Evolutionary conservation across 2,888 invertebrate genomes (phyloP), one percentile per base, ranked within the genome.

Genomic region (Priocnemis perturbator): DNA sequence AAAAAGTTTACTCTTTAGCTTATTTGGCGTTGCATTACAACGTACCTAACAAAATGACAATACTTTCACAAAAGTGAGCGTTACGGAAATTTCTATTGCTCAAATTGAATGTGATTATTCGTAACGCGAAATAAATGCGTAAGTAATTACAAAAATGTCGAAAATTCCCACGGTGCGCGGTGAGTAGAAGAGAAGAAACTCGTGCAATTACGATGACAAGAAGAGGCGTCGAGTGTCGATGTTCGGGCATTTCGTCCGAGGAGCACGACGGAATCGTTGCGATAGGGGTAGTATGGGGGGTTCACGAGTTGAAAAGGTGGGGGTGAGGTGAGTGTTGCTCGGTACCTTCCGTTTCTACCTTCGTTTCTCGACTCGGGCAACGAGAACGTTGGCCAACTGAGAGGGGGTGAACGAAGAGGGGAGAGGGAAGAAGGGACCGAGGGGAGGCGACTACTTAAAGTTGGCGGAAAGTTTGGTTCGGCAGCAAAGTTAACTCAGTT

Each of bases 401-500:
- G 61, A 26, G 14, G 62, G 61, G 50, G n/a, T 53, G 58, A 37
- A 60, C 53, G 57, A 59, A 11, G 55, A 56, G 63, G 61, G 66
- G 67, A 63, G 45, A 61, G 60, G 56, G 67, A 50, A 37, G 11
- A 23, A 50, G 52, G 44, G 62, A 47, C 20, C 58, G 64, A 64
- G 57, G 47, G 56, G 63, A 60, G 66, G 81, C 80, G 81, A 86
- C 88, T 88, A 88, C 88, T 88, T 88, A 88, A 88, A 88, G 85
- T 88, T 88, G 86, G 86, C 83, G 81, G 85, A 88, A 88, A 88
- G 83, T 88, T 88, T 86, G 83, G 85, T 85, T 87, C 87, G 84
- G 86, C 86, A 88, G 88, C 86, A 87, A 88, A 88, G 88, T 88
- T 88, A 88, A 88, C 88, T 88, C 85, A 88, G 88, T 88, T 88